These are phyloP conservation scores for Podotricha telesiphe DNA, from an alignment of 2,888 invertebrate genomes.

Conservation along the genomic window DNA sequence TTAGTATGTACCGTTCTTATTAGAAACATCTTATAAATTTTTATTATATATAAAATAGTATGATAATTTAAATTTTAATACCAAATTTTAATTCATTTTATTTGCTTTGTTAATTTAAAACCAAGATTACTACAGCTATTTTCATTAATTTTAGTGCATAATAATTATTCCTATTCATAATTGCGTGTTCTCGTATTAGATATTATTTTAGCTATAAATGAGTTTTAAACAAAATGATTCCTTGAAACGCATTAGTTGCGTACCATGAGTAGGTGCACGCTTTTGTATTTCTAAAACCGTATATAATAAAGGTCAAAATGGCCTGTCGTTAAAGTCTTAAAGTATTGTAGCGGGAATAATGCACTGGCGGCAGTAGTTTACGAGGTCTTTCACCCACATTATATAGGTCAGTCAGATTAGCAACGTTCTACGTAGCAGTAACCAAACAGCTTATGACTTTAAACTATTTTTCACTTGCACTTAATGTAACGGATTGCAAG, in stretches of 20 bases:
- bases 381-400: conserved; percentile 81
- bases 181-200: conserved; percentile 60
- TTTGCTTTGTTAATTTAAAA: not conserved
- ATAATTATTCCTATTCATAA: conserved; percentile 45
- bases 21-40: not conserved
- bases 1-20: not conserved
- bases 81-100: not conserved
- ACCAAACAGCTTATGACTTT: conserved; percentile 41
- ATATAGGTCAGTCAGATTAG: conserved; percentile 83
- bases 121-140: not conserved
- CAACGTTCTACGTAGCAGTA: conserved; percentile 59
- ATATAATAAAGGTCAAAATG: conserved; percentile 62
- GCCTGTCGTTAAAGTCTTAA: conserved; percentile 52
- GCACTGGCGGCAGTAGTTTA: conserved; percentile 77
- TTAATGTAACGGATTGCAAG: not conserved
- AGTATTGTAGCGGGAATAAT: conserved; percentile 78
- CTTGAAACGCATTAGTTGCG: conserved; percentile 58
- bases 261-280: conserved; percentile 44
- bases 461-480: conserved; percentile 41
- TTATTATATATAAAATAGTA: not conserved
- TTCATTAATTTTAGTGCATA: not conserved
- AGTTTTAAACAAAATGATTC: conserved; percentile 72
- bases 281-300: conserved; percentile 56
- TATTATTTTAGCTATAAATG: conserved; percentile 68
- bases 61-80: not conserved